Base-by-base conservation (phyloP, 2,888 invertebrate genomes). In the Tenodera sinensis region DNA sequence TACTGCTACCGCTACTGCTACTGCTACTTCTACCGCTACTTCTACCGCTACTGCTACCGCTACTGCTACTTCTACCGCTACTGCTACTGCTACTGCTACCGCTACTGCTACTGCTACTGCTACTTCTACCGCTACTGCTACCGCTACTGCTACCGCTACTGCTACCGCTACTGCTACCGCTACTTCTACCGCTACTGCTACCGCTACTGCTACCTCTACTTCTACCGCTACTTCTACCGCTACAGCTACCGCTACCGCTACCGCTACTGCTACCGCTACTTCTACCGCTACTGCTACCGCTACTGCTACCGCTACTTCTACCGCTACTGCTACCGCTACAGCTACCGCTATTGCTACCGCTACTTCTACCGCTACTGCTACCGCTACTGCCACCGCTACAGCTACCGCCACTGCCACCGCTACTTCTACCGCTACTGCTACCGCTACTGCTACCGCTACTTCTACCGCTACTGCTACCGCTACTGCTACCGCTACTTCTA, bases 331-430 rank as follows among this genome's bases (percentile, higher is more conserved):
- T 30, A 88, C 30, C 83, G n/a, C 27, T 82, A 34, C 88, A 3
- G 30, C 83, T 28, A 83, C 82, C 20, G 28, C 82, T 20, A 88
- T 83, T 34, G 30, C 83, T 34, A 82, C 88, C 25, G 28, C 83
- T 30, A 82, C 71, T 30, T 54, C 71, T 28, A 87, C 87, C 27
- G 20, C 87, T 15, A 47, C 87, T 27, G 71, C 87, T 28, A 47
- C 87, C 54, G 71, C 42, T 28, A 87, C 42, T 71, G n/a, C 87
- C 71, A 47, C 71, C 27, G 71, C 87, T 27, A 47, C 87, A 25
- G n/a, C 87, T 47, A 47, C 54, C n/a, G 27, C 87, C 14, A 87
- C 87, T 81, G n/a, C 87, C n/a, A 87, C 87, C 27, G 71, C 87
- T 71, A 47, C 87, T 28, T 20, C 87, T 20, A 47, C 87, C 28